phyloP scores from a whole-genome alignment of 2,888 invertebrate genomes.

The Nephrotoma appendiculata region DNA sequence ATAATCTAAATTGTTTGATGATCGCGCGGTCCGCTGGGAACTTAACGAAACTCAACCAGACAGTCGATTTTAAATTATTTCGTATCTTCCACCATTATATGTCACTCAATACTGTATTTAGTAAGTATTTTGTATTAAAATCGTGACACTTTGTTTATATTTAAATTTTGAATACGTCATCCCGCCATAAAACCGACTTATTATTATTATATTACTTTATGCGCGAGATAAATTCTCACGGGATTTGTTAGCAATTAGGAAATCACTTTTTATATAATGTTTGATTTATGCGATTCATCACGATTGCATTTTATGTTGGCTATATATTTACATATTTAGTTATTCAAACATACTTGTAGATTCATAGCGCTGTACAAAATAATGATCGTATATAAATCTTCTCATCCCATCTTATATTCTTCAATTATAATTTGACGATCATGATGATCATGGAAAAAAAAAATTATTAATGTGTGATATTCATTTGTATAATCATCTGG shows the following conservation, averaged over 20 bases:
- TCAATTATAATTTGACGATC: not conserved
- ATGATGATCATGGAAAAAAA: not conserved
- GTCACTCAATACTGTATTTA: not conserved
- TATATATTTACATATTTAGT: not conserved
- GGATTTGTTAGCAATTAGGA: not conserved
- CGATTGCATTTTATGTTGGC: not conserved
- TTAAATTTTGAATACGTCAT: not conserved
- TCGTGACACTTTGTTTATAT: not conserved
- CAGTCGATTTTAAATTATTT: not conserved
- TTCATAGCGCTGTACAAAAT: too few relatives aligned
- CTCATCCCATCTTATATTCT: not conserved
- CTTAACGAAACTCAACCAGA: not conserved
- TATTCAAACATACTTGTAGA: not conserved
- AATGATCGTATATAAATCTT: not conserved
- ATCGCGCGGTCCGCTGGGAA: not conserved
- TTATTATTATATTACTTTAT: not conserved
- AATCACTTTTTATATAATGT: not conserved
- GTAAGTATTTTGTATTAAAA: not conserved
- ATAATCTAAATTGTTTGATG: not conserved
- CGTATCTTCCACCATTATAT: not conserved
- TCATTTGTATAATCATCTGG: not conserved
- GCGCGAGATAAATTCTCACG: not conserved
- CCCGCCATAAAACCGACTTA: not conserved
- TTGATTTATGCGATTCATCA: not conserved
- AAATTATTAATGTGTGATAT: not conserved